Conservation (phyloP, 2,888 invertebrate genomes). For the Theodoxus fluviatilis region DNA sequence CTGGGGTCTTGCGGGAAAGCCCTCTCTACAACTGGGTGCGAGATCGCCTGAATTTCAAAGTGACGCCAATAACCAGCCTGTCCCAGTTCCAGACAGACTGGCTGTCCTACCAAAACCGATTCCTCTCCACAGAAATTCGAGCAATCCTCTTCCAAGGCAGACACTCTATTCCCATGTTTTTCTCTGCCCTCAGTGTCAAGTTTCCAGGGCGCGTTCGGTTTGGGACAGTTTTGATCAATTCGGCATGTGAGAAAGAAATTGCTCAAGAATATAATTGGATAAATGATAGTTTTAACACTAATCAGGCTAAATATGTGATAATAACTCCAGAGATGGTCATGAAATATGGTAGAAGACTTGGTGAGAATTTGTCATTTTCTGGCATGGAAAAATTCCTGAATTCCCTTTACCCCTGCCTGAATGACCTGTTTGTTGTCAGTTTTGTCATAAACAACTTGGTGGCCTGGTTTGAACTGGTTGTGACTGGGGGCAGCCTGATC, state of each 20-base stretch:
- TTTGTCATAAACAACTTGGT: constrained; percentile 66
- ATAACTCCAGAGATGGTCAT: constrained; percentile 65
- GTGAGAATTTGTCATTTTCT: constrained; percentile 66
- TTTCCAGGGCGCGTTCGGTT: constrained; percentile 69
- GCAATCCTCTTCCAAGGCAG: constrained; percentile 67
- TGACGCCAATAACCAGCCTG: constrained; percentile 58
- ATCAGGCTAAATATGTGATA: constrained; percentile 63
- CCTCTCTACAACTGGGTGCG: constrained; percentile 67
- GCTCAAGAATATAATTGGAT: constrained; percentile 35
- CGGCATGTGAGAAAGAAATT: constrained; percentile 39
- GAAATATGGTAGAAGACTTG: constrained; percentile 64
- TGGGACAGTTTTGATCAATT: constrained; percentile 55
- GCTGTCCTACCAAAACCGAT: constrained; percentile 49
- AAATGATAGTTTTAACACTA: not conserved
- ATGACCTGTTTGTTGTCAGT: constrained; percentile 68
- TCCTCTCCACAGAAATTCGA: constrained; percentile 53
- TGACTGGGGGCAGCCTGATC: constrained; percentile 59
- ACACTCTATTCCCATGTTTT: constrained; percentile 67
- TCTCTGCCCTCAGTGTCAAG: constrained; percentile 69
- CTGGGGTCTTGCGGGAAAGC: constrained; percentile 56
- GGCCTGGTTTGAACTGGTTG: constrained; percentile 66
- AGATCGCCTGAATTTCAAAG: constrained; percentile 65
- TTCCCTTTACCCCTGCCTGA: constrained; percentile 68
- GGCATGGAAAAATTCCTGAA: constrained; percentile 67
- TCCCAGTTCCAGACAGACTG: constrained; percentile 61